phyloP scores from a whole-genome alignment of 2,797 vertebrate species.

The Cryptoblepharus egeriae region DNA sequence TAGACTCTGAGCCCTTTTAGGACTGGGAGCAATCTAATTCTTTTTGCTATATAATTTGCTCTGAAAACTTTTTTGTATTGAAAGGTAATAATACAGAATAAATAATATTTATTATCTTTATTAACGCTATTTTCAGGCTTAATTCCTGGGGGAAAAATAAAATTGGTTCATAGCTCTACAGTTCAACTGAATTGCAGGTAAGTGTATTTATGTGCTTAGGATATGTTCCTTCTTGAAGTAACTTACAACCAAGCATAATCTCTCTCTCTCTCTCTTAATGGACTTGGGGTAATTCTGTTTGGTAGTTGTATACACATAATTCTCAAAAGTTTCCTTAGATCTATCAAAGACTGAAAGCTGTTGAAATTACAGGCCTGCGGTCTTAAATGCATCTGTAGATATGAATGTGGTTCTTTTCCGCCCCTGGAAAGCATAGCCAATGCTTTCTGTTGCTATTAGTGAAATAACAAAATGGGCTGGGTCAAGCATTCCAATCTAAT shows the following conservation, averaged over 20 bases:
- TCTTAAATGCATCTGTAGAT: background rate
- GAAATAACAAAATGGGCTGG: background rate
- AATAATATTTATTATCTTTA: too few relatives aligned
- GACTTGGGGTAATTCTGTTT: background rate
- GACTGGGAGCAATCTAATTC: too few relatives aligned
- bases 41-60: too few relatives aligned
- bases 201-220: slow-evolving; percentile 42
- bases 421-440: background rate
- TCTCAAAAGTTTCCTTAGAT: background rate
- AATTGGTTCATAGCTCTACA: slow-evolving; percentile 90
- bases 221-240: background rate
- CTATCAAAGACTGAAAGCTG: background rate
- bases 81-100: too few relatives aligned
- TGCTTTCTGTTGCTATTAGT: background rate
- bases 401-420: background rate
- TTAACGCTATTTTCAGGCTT: slow-evolving; percentile 80
- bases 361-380: background rate
- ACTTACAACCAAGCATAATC: background rate
- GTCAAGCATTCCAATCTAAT: background rate
- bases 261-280: background rate
- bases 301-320: background rate
- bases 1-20: too few relatives aligned
- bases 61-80: too few relatives aligned
- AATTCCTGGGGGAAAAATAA: slow-evolving; percentile 92
- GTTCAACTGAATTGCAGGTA: slow-evolving; percentile 82